Conservation (phyloP, 2,113 vertebrate genomes). For the Donacobius atricapilla region DNA sequence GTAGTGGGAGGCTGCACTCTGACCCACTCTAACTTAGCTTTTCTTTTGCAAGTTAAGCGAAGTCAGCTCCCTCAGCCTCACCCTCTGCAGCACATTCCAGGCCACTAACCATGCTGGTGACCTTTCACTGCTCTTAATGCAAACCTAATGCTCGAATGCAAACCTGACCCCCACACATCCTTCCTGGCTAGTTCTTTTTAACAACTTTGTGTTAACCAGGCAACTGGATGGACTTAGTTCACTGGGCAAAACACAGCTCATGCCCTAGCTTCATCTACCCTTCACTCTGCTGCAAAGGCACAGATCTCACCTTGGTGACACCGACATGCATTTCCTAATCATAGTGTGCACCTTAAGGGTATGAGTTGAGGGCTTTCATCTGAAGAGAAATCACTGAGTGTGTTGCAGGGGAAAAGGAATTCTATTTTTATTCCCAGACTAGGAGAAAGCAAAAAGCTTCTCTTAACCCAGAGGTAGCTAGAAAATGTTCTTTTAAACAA, state of each 20-base stretch:
- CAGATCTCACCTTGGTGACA: not conserved
- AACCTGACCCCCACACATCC: not conserved
- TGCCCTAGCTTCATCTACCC: not conserved
- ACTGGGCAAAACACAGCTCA: not conserved
- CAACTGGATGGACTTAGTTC: not conserved
- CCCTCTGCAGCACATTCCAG: not conserved
- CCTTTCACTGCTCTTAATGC: not conserved
- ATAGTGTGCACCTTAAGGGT: not conserved
- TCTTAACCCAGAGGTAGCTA: not conserved
- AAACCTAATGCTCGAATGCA: not conserved
- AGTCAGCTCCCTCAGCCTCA: not conserved
- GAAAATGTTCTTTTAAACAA: not conserved
- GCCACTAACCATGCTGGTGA: not conserved
- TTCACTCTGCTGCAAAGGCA: not conserved
- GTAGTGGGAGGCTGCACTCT: not conserved
- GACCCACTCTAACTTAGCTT: not conserved
- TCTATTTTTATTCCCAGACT: not conserved
- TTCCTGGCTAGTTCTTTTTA: not conserved
- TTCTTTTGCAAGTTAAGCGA: not conserved
- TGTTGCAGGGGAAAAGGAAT: not conserved
- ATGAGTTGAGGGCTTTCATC: not conserved
- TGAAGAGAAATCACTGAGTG: not conserved
- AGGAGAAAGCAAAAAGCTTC: not conserved
- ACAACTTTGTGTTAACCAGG: not conserved
- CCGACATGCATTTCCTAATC: not conserved